Percentiles rank a stretch among this genome's conserved stretches.
Conservation (phyloP, 1,140 invertebrate genomes). For the Lethocerus indicus region DNA sequence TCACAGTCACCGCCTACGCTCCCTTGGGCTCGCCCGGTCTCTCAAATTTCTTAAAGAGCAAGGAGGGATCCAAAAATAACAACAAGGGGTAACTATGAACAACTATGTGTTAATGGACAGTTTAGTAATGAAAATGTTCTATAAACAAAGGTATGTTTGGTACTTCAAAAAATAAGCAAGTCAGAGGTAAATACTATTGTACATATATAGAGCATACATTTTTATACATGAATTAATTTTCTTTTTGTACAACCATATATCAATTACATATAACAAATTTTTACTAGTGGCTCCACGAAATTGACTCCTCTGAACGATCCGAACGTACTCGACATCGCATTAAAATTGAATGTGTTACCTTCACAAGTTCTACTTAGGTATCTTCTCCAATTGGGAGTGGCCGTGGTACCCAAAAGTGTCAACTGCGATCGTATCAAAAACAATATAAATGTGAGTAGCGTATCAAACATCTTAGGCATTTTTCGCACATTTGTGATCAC, state of each 20-base stretch:
- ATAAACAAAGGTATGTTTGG: not conserved
- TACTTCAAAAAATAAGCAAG: not conserved
- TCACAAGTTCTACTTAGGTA: conserved; percentile 42
- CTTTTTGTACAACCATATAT: not conserved
- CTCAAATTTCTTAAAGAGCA: not conserved
- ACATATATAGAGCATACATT: not conserved
- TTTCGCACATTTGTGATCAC: not conserved
- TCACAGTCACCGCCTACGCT: conserved; percentile 64
- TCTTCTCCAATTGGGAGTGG: conserved; percentile 33
- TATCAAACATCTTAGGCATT: not conserved
- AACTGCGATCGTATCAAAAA: conserved; percentile 32
- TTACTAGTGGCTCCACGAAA: not conserved
- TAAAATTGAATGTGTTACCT: conserved; percentile 33
- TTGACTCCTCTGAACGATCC: conserved; percentile 22
- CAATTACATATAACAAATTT: not conserved
- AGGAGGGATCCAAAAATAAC: not conserved
- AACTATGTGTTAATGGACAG: not conserved
- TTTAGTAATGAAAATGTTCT: not conserved
- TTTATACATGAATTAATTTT: not conserved
- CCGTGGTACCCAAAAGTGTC: conserved; percentile 43
- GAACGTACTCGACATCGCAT: conserved; percentile 26
- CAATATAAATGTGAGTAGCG: conserved; percentile 29
- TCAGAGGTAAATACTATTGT: not conserved
- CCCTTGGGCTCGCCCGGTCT: conserved; percentile 49
- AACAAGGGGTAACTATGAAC: not conserved